A percentile compares a stretch with the other conserved stretches of the same genome.
phyloP scores from a whole-genome alignment of 2,113 vertebrate genomes.

The Colius striatus region DNA sequence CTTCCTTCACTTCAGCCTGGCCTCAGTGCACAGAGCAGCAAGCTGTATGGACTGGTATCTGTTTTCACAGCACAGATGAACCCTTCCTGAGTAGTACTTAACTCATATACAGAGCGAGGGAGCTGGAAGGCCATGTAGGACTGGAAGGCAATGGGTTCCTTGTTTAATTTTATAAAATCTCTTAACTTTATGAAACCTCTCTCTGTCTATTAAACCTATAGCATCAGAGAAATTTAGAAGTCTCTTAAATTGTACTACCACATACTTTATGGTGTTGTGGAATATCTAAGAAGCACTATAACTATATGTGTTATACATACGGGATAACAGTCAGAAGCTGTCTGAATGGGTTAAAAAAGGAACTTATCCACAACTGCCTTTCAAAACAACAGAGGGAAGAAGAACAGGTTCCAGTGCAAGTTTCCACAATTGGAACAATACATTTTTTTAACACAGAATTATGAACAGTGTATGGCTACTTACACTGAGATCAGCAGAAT shows the following conservation, averaged over 20 bases:
- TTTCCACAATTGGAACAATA: neutral
- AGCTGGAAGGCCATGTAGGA: neutral
- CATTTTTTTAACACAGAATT: neutral
- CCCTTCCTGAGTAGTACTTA: neutral
- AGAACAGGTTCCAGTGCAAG: neutral
- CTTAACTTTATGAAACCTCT: neutral
- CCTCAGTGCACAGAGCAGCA: neutral
- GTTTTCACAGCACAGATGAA: neutral
- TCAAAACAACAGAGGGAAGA: neutral
- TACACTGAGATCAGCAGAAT: neutral
- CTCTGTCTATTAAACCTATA: neutral
- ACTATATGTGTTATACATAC: neutral
- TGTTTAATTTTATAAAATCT: neutral
- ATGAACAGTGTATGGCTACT: neutral
- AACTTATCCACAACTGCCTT: neutral
- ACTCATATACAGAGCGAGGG: fast-evolving
- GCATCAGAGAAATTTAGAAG: neutral
- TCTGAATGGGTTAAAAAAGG: neutral
- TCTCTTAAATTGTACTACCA: neutral
- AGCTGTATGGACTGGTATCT: neutral
- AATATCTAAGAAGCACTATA: neutral
- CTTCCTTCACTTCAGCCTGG: neutral
- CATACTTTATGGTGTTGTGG: neutral
- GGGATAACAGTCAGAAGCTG: neutral
- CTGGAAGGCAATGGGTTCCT: neutral